Evolutionary conservation across 2,797 vertebrate genomes (phyloP), one percentile per base, ranked within the genome.

Genomic region (Acrossocheilus fasciatus): DNA sequence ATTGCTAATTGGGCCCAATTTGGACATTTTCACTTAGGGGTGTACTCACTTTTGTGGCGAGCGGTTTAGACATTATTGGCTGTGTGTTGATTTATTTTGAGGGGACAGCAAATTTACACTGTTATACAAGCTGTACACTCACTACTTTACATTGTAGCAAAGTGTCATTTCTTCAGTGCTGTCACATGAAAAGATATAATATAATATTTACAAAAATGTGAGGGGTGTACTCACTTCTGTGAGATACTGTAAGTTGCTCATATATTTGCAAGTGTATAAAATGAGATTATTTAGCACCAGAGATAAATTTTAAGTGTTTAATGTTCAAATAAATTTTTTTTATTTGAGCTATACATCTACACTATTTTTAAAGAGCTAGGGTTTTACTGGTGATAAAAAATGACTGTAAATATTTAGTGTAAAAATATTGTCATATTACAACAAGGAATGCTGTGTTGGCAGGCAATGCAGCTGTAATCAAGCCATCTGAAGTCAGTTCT

Each of bases 401-500:
- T 11, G 26, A 36, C 50, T 77, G 26, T 20, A 75, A 50, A 14
- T 66, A 18, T 59, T 54, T 47, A 34, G 50, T 39, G 14, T 66
- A 47, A 62, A 1, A 30, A 39, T 81, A n/a, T n/a, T 68, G 6
- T 43, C 30, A 50, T 7, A 47, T 80, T 43, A 57, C 11, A 81
- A 47, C 30, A 30, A 39, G 68, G 15, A 59, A 72, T 41, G 8
- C 47, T 43, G 34, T 62, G 64, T 68, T 86, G 87, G 15, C 85
- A 96, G 96, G 96, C 82, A 96, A 96, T 81, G 96, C 96, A 7
- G 95, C 93, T 14, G 92, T 96, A 36, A 88, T 96, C 66, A 96
- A 96, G 87, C 96, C 96, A 1, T 96, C 96, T 0, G 96, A 96
- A 87, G 92, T 96, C 86, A 93, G 92, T 70, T 93, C 82, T 80